Evolutionary conservation across 1,140 invertebrate species (phyloP).

Genomic region (Papilio helenus): DNA sequence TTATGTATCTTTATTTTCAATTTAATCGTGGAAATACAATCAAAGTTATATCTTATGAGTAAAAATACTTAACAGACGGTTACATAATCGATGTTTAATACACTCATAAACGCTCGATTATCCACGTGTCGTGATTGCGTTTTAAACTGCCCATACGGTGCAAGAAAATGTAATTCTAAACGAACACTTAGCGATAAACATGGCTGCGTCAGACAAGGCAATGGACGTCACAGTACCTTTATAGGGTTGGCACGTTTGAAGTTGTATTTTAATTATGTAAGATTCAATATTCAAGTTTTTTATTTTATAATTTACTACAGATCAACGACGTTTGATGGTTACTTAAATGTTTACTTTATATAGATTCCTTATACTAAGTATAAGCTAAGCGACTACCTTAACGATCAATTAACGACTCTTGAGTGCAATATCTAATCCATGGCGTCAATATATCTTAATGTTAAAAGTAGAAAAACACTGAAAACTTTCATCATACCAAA

Average conservation of each 20-base stretch:
- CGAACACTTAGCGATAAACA: neutral
- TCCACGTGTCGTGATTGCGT: slow-evolving; percentile 21
- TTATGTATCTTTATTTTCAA: neutral
- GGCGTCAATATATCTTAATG: neutral
- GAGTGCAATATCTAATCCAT: too few relatives aligned
- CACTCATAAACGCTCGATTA: slow-evolving; percentile 18
- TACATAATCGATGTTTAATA: slow-evolving; percentile 26
- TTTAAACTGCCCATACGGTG: slow-evolving; percentile 8
- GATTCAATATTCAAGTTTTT: too few relatives aligned
- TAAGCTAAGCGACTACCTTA: neutral
- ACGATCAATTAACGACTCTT: neutral
- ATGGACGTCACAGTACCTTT: neutral
- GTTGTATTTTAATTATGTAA: neutral
- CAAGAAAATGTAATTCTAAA: slow-evolving; percentile 31
- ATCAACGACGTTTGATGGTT: too few relatives aligned
- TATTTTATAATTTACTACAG: neutral
- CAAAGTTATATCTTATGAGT: neutral
- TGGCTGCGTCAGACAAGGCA: neutral
- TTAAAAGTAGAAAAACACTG: neutral
- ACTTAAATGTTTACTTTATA: too few relatives aligned
- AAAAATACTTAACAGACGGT: neutral
- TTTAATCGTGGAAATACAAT: neutral
- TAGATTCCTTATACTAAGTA: too few relatives aligned
- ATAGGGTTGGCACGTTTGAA: neutral
- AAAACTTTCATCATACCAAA: neutral